phyloP scores from a whole-genome alignment of 2,888 invertebrate genomes.

The Drosophila tanythrix region DNA sequence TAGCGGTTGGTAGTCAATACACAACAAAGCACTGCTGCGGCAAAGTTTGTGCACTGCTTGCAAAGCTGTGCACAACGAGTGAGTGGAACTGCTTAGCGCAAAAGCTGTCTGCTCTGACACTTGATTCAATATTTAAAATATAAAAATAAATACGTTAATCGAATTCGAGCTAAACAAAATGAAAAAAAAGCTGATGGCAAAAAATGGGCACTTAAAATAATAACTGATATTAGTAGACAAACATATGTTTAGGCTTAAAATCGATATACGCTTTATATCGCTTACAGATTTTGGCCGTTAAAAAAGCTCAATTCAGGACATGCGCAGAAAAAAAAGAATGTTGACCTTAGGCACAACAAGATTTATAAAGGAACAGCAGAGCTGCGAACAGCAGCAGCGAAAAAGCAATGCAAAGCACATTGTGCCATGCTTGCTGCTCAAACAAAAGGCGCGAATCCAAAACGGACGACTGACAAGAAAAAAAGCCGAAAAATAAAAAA shows the following conservation, averaged over 20 bases:
- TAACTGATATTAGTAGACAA: background rate
- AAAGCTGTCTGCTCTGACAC: constrained; percentile 21
- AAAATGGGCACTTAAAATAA: background rate
- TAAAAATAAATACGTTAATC: background rate
- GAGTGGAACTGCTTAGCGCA: background rate
- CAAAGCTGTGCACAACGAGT: background rate
- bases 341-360: constrained; percentile 59
- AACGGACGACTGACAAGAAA: constrained; percentile 13
- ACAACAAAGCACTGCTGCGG: background rate
- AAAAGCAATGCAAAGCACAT: constrained; percentile 60
- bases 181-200: background rate
- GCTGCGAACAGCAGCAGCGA: constrained; percentile 5
- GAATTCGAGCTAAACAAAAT: background rate
- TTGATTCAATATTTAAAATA: background rate
- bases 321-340: constrained; percentile 53
- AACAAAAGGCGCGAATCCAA: constrained; percentile 60
- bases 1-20: background rate
- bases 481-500: constrained; percentile 24
- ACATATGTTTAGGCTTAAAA: background rate
- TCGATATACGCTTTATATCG: constrained; percentile 10
- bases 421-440: constrained; percentile 47
- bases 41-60: background rate
- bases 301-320: constrained; percentile 53
- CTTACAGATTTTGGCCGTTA: background rate
- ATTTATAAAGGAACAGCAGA: constrained; percentile 5